Percentiles rank a stretch among this genome's conserved stretches.
Conservation (phyloP, 2,113 vertebrate species). For the Mormyrus iriodes region DNA sequence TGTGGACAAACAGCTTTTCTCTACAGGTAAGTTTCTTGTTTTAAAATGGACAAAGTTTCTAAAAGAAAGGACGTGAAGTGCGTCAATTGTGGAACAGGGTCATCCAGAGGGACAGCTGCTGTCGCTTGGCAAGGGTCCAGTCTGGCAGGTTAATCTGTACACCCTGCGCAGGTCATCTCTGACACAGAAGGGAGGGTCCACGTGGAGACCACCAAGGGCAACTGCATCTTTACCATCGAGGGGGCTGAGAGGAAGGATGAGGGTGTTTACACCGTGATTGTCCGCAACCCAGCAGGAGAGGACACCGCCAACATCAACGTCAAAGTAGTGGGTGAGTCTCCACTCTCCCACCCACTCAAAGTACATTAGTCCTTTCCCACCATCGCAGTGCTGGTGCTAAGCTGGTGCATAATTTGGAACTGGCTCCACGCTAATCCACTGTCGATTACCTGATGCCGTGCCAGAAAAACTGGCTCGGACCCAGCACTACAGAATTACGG, state of each 20-base stretch:
- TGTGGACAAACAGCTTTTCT: neutral
- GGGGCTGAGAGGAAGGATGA: slow-evolving; percentile 88
- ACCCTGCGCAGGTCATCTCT: slow-evolving; percentile 55
- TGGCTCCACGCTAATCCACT: neutral
- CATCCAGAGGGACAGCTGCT: neutral
- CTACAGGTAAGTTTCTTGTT: neutral
- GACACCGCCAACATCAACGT: slow-evolving; percentile 91
- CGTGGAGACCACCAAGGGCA: slow-evolving; percentile 81
- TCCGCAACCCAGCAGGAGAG: slow-evolving; percentile 88
- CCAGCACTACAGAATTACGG: neutral
- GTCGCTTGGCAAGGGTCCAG: neutral
- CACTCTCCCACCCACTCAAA: neutral
- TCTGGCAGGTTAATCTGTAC: neutral
- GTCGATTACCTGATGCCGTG: neutral
- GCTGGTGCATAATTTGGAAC: neutral
- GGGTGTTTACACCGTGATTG: slow-evolving; percentile 79
- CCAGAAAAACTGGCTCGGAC: too few relatives aligned
- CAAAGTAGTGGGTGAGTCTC: slow-evolving; percentile 77
- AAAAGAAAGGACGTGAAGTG: neutral
- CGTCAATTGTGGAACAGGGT: neutral
- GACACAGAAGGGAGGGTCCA: slow-evolving; percentile 78
- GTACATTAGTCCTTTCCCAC: neutral
- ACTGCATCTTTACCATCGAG: slow-evolving; percentile 89
- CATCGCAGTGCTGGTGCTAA: neutral
- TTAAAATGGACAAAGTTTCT: neutral